Conservation (phyloP, 2,888 invertebrate species). For the Tinea pellionella region DNA sequence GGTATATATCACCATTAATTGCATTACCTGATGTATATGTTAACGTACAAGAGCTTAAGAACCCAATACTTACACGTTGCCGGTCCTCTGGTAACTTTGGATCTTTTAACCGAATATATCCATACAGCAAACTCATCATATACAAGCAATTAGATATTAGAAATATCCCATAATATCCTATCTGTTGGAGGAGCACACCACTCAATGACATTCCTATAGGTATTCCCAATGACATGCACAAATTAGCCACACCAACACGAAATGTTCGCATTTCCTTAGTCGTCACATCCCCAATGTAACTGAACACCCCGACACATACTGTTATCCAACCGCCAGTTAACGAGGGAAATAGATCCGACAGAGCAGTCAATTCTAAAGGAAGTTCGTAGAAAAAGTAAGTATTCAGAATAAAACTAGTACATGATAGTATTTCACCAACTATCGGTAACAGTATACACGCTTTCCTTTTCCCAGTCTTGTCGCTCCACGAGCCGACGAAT, state of each 20-base stretch:
- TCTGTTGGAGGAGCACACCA: constrained; percentile 61
- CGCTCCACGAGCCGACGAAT: constrained; percentile 74
- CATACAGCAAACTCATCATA: constrained; percentile 63
- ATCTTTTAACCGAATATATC: constrained; percentile 57
- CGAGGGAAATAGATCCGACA: constrained; percentile 67
- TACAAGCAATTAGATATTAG: constrained; percentile 60
- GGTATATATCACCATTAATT: too few species aligned
- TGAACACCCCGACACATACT: constrained; percentile 88
- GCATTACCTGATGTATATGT: too few species aligned
- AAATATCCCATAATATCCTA: constrained; percentile 64
- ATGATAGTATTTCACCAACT: constrained; percentile 64
- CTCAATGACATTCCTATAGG: constrained; percentile 70
- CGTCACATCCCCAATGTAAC: constrained; percentile 89
- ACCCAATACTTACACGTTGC: constrained; percentile 44
- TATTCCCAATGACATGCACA: constrained; percentile 77
- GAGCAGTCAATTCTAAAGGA: constrained; percentile 66
- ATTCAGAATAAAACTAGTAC: constrained; percentile 62
- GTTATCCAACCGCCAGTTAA: constrained; percentile 80
- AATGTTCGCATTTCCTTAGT: constrained; percentile 83
- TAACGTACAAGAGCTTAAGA: too few species aligned
- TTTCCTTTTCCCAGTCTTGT: constrained; percentile 68
- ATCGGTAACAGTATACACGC: constrained; percentile 70
- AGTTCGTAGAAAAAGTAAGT: constrained; percentile 70
- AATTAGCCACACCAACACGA: constrained; percentile 86
- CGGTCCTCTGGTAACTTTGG: constrained; percentile 46